Conservation (phyloP, 2,888 invertebrate genomes). For the Vesta saturnalis region DNA sequence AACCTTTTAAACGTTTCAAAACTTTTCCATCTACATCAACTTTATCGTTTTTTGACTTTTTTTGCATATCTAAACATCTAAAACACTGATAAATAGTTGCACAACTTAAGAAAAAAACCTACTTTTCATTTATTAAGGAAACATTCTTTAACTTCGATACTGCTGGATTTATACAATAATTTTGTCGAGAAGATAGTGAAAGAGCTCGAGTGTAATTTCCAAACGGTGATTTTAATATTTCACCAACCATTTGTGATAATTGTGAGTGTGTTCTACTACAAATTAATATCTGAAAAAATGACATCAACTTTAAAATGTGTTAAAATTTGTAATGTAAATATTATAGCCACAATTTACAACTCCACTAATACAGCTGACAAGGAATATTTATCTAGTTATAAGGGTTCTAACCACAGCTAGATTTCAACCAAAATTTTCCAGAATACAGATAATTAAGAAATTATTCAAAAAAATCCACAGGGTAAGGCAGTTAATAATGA, state of each 20-base stretch:
- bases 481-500: too few relatives aligned
- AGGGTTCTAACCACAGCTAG: too few relatives aligned
- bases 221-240: slow-evolving; percentile 86
- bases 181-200: slow-evolving; percentile 90
- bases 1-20: slow-evolving; percentile 70
- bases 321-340: too few relatives aligned
- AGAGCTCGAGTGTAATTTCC: slow-evolving; percentile 76
- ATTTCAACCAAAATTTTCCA: too few relatives aligned
- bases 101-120: slow-evolving; percentile 32
- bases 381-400: too few relatives aligned
- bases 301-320: too few relatives aligned
- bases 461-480: too few relatives aligned
- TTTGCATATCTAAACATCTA: slow-evolving; percentile 84
- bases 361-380: too few relatives aligned
- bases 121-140: slow-evolving; percentile 89
- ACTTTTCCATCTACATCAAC: slow-evolving; percentile 70
- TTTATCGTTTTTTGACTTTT: slow-evolving; percentile 68
- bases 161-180: slow-evolving; percentile 87
- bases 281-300: slow-evolving; percentile 86
- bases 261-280: slow-evolving; percentile 98
- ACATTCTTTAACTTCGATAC: slow-evolving; percentile 79
- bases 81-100: neutral
- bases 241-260: slow-evolving; percentile 92
- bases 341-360: too few relatives aligned
- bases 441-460: too few relatives aligned